phyloP scores from a whole-genome alignment of 2,888 invertebrate species.

The Chloroclystis v-ata region DNA sequence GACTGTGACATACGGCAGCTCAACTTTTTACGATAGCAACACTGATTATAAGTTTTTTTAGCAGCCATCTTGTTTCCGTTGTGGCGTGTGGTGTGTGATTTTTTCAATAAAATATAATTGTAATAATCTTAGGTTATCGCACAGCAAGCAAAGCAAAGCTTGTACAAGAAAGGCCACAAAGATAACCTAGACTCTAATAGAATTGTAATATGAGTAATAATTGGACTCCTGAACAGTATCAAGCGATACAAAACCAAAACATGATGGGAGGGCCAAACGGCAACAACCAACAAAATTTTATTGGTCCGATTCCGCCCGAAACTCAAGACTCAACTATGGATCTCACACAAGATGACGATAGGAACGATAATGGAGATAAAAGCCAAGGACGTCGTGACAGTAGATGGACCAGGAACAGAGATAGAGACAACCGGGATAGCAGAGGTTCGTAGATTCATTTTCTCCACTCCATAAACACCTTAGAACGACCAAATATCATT shows the following conservation, averaged over 20 bases:
- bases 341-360: constrained; percentile 11
- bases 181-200: too few relatives aligned
- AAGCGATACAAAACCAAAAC: neutral
- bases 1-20: too few relatives aligned
- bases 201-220: constrained; percentile 7
- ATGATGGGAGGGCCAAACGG: constrained; percentile 2
- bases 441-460: neutral
- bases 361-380: neutral
- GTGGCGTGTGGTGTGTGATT: too few relatives aligned
- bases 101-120: too few relatives aligned
- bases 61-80: too few relatives aligned
- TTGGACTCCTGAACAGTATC: constrained; percentile 11
- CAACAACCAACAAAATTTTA: constrained; percentile 3
- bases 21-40: too few relatives aligned
- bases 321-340: constrained; percentile 8
- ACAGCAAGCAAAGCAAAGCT: too few relatives aligned
- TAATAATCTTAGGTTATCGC: too few relatives aligned
- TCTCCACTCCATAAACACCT: too few relatives aligned
- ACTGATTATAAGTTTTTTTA: too few relatives aligned
- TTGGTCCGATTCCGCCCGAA: constrained; percentile 13
- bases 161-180: too few relatives aligned
- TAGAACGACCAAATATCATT: too few relatives aligned
- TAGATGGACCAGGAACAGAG: constrained; percentile 6
- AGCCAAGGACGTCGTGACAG: constrained; percentile 4
- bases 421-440: constrained; percentile 6